phyloP scores from a whole-genome alignment of 2,797 vertebrate genomes.

The Fratercula arctica region DNA sequence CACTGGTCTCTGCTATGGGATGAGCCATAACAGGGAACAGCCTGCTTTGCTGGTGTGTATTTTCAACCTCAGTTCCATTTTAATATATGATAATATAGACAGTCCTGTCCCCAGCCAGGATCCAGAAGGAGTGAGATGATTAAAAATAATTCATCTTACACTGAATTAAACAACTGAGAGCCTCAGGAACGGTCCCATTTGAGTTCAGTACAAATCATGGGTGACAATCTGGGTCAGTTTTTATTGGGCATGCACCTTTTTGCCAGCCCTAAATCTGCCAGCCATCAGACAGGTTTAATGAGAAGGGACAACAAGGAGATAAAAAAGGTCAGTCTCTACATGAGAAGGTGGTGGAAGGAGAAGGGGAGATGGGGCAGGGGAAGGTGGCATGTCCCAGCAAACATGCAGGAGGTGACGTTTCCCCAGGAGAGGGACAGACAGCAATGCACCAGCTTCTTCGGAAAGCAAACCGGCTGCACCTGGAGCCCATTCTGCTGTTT shows the following conservation, averaged over 20 bases:
- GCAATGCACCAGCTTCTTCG: neutral
- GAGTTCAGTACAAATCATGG: conserved; percentile 48
- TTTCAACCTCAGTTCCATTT: conserved; percentile 52
- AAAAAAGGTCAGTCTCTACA: neutral
- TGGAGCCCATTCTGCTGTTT: conserved; percentile 28
- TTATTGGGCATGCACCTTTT: conserved; percentile 44
- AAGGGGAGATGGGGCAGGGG: neutral
- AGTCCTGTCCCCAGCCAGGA: conserved; percentile 17
- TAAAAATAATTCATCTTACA: conserved; percentile 69
- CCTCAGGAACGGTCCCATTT: conserved; percentile 31
- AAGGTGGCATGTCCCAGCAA: neutral
- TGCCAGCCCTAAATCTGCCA: conserved; percentile 55
- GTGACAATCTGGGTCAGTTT: conserved; percentile 69
- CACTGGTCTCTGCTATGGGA: neutral
- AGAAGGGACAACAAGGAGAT: conserved; percentile 35
- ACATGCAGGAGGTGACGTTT: neutral
- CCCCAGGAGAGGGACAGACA: neutral
- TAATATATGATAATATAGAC: conserved; percentile 51
- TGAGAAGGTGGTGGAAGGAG: neutral
- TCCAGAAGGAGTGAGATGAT: conserved; percentile 55
- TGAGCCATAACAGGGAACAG: neutral
- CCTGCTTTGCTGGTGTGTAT: conserved; percentile 39
- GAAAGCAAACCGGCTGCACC: conserved; percentile 25
- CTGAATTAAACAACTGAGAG: conserved; percentile 53
- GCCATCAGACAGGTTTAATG: conserved; percentile 19